Percentiles rank a stretch among this genome's conserved stretches.
These are phyloP conservation scores for Spheniscus mendiculus DNA, from an alignment of 2,113 vertebrate genomes.

Conservation along the genomic window DNA sequence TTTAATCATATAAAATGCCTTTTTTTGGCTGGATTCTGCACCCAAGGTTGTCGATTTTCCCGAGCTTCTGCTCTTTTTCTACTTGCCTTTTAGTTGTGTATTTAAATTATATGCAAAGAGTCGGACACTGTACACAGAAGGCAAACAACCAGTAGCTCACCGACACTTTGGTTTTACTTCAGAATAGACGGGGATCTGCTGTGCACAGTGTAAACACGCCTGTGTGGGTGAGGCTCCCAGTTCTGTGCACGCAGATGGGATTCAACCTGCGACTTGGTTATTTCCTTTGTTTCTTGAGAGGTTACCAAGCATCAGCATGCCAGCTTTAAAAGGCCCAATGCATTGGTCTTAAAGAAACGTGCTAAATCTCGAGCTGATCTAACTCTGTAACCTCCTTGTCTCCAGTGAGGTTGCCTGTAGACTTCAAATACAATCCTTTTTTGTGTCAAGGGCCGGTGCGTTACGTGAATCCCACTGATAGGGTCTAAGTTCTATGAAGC, in stretches of 20 bases:
- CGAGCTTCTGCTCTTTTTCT: background rate
- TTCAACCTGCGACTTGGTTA: too few relatives aligned
- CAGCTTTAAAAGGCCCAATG: background rate
- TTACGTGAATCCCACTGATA: background rate
- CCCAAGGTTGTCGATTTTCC: background rate
- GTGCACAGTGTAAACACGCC: background rate
- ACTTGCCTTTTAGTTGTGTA: background rate
- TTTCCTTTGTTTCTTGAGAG: background rate
- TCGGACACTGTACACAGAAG: background rate
- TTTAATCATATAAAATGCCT: background rate
- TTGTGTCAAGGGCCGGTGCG: background rate
- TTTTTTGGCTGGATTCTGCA: background rate
- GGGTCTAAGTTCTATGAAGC: background rate
- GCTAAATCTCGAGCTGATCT: background rate
- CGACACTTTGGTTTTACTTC: accelerated
- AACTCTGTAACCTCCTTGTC: background rate
- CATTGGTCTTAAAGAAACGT: background rate
- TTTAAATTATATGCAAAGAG: background rate
- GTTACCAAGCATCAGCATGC: background rate
- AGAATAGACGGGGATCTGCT: background rate
- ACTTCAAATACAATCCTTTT: background rate
- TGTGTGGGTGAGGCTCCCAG: background rate
- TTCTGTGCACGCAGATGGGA: accelerated
- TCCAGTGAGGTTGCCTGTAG: background rate
- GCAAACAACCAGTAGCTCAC: background rate